phyloP scores from a whole-genome alignment of 2,113 vertebrate species.

The Vidua chalybeata region DNA sequence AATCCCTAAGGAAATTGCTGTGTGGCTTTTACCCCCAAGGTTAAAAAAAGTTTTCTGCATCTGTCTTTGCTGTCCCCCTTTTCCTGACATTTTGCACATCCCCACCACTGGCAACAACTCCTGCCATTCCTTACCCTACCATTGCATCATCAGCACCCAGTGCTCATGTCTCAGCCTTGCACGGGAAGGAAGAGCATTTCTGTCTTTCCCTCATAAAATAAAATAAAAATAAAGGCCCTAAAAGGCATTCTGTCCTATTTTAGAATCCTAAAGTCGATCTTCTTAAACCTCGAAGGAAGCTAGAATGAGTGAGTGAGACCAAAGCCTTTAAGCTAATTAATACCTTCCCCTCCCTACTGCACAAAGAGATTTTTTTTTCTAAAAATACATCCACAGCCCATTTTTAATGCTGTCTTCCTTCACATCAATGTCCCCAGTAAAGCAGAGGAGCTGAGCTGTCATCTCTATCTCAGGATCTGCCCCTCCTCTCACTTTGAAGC shows the following conservation, averaged over 20 bases:
- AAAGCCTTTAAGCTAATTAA: slow-evolving; percentile 72
- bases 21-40: background rate
- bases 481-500: slow-evolving; percentile 1
- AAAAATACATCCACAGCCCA: slow-evolving; percentile 57
- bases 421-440: slow-evolving; percentile 28
- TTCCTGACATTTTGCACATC: background rate
- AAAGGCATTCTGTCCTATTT: slow-evolving; percentile 57
- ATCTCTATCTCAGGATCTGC: slow-evolving; percentile 13
- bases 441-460: slow-evolving; percentile 30
- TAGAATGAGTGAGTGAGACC: background rate
- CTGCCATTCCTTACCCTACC: background rate
- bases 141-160: background rate
- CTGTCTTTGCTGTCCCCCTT: background rate
- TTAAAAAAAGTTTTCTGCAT: background rate
- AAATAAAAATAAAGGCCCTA: slow-evolving; percentile 29
- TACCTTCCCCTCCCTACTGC: slow-evolving; percentile 37
- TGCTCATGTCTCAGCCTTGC: background rate
- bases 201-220: background rate
- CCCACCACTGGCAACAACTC: background rate
- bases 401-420: slow-evolving; percentile 43
- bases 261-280: slow-evolving; percentile 55
- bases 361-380: slow-evolving; percentile 28
- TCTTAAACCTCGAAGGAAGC: slow-evolving; percentile 40
- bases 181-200: background rate
- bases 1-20: background rate